These are phyloP conservation scores for Acleris sparsana DNA, from an alignment of 2,888 invertebrate species.

Conservation along the genomic window DNA sequence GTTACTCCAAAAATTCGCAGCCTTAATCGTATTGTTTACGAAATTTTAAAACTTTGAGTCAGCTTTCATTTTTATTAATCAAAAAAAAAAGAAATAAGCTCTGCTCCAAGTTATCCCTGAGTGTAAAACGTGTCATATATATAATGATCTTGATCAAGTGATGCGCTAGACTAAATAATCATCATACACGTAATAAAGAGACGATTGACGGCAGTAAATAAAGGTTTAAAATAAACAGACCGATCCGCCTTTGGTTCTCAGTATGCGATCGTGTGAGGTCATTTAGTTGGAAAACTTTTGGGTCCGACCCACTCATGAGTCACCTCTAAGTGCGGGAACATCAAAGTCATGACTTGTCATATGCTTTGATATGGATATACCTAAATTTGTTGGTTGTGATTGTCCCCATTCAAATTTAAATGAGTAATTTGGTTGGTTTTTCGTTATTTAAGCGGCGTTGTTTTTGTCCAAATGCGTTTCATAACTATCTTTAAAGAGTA, in stretches of 20 bases:
- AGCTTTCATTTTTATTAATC: no score
- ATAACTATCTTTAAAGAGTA: not conserved
- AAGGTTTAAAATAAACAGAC: slow-evolving; percentile 31
- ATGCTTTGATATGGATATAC: slow-evolving; percentile 30
- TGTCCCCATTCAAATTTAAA: slow-evolving; percentile 9
- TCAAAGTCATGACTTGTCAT: slow-evolving; percentile 47
- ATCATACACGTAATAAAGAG: slow-evolving; percentile 13
- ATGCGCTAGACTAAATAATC: slow-evolving; percentile 13
- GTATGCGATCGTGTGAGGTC: slow-evolving; percentile 62
- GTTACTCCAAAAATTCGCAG: no score
- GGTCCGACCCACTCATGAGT: slow-evolving; percentile 45
- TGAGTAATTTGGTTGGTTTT: not conserved
- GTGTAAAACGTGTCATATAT: no score
- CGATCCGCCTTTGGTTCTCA: slow-evolving; percentile 45
- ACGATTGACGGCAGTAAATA: slow-evolving; percentile 38
- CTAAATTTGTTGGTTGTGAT: slow-evolving; percentile 8
- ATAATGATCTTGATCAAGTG: not conserved
- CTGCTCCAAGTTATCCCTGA: no score
- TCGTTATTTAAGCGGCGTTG: not conserved
- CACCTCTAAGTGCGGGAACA: slow-evolving; percentile 52
- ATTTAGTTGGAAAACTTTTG: slow-evolving; percentile 57
- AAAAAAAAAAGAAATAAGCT: no score
- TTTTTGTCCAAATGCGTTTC: not conserved
- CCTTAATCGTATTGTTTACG: no score
- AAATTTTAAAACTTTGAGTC: no score